Evolutionary conservation across 2,797 vertebrate genomes (phyloP), one percentile per base, ranked within the genome.

Genomic region (Eremophila alpestris): DNA sequence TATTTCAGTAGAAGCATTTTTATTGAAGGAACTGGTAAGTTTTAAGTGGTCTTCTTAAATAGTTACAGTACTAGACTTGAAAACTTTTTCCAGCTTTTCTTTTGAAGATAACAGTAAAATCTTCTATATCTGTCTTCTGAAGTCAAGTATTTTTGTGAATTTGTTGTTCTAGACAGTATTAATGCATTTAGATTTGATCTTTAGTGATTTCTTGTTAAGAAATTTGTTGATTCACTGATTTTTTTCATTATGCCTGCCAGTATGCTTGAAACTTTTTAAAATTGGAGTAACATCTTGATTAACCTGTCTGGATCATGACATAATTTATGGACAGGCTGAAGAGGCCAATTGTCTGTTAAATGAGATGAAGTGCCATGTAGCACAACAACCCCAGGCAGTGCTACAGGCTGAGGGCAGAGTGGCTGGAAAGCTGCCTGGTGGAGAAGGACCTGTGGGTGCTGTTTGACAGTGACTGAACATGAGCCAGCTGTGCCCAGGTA

Each of bases 331-430:
- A 48, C 32, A 46, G 38, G 32, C 46, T 73, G 51, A 52, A 19
- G 65, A 60, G 54, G 41, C 46, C 34, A 56, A 0, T 4, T n/a
- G 6, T 30, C 13, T 30, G 5, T 41, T 58, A 32, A 55, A 0
- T 36, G 75, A 46, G 26, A 22, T 29, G 5, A 5, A 56, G 36
- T 46, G 14, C 13, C 0, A 1, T 67, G 6, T 6, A 13, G 38
- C 49, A 10, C n/a, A 78, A 4, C 12, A 45, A 8, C 24, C n/a
- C 21, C 11, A 10, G 10, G 40, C 18, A 52, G 7, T 0, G 2
- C 34, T 56, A 1, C 55, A 48, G 58, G 10, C 64, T 55, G 64
- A 32, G 34, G 16, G 5, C 4, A 9, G 54, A 51, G 27, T 49
- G 32, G 2, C 46, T 76, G 63, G 40, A 70, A 49, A 48, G 10